Evolutionary conservation across 2,888 invertebrate genomes (phyloP), one percentile per base, ranked within the genome.

Genomic region (Pammene aurita): DNA sequence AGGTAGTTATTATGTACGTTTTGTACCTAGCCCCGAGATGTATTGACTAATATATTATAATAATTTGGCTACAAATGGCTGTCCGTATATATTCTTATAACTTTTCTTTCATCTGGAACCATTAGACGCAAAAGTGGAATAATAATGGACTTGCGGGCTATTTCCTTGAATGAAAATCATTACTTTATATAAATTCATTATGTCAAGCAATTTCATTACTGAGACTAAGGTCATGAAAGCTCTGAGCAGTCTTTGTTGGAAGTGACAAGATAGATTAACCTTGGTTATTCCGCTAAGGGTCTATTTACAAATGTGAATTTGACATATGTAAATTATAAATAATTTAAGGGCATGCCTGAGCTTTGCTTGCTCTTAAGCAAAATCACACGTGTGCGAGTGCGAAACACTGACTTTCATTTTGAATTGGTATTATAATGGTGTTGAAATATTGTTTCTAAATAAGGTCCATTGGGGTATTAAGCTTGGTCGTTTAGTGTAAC

Each of bases 201-300:
- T n/a, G 26, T 16, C 14, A 14, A 46, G 44, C 34, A 46, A 34
- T 14, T 4, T 52, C 41, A 62, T 18, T 44, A 35, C 38, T 41
- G 18, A 38, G 46, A 48, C 41, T 14, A 52, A 42, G 42, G 7
- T 14, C 34, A 58, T 50, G 7, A 66, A 64, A 46, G 34, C 44
- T 16, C 38, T 61, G 48, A 7, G 26, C 54, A 44, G 18, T 18
- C 13, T 50, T 57, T 57, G 57, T 56, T 46, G 46, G 18, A 65
- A 34, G 67, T 56, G 48, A 62, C 62, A 56, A 50, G 56, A 62
- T 67, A 62, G 35, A 46, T 52, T 41, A 62, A 67, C 67, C 67
- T 67, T 67, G 67, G 41, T 14, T n/a, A 62, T 56, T 62, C 62
- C 62, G 67, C 48, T 41, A 9, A 7, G 14, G 14, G 7, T n/a